Conservation (phyloP, 2,113 vertebrate species). For the Aegotheles bennettii region DNA sequence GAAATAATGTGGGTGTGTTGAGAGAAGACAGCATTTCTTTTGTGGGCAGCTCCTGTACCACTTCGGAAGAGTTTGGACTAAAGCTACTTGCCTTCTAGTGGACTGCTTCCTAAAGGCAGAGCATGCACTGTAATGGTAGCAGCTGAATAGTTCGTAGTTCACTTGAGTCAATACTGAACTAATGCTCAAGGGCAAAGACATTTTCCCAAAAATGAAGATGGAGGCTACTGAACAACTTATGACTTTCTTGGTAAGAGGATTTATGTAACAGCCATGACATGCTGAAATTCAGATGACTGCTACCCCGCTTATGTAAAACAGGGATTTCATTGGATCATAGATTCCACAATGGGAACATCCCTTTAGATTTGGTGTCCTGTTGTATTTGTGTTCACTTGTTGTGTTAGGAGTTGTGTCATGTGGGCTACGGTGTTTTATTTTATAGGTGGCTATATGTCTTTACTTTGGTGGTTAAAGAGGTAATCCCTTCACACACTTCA, state of each 20-base stretch:
- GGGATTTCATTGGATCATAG: not conserved
- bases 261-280: not conserved
- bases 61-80: not conserved
- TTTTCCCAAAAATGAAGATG: not conserved
- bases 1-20: not conserved
- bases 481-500: not conserved
- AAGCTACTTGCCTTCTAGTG: not conserved
- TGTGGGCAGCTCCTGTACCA: not conserved
- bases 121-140: not conserved
- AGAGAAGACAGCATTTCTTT: not conserved
- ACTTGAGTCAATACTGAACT: not conserved
- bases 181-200: not conserved
- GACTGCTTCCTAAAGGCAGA: not conserved
- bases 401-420: not conserved
- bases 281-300: not conserved
- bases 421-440: not conserved
- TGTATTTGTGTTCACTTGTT: not conserved
- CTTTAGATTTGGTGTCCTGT: not conserved
- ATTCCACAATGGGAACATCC: not conserved
- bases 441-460: not conserved
- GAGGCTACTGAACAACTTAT: not conserved
- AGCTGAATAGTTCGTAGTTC: not conserved
- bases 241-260: not conserved
- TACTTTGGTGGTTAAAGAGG: not conserved
- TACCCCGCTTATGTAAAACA: not conserved